Evolutionary conservation across 2,888 invertebrate species (phyloP).

Genomic region (Platycnemis pennipes): DNA sequence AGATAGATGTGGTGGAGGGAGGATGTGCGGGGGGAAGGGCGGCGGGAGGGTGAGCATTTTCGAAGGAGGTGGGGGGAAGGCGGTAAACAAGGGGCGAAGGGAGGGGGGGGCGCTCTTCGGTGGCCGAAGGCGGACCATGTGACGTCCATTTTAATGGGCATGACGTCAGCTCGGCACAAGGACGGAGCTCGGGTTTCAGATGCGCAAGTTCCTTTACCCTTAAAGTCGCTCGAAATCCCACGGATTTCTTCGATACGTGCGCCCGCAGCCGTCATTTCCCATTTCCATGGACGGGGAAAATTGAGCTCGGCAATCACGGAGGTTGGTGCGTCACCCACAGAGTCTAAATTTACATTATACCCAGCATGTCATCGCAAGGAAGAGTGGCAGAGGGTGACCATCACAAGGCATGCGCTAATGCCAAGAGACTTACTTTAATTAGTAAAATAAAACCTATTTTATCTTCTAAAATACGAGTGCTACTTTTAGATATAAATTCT

Average conservation of each 20-base stretch:
- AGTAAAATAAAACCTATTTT: too few species aligned
- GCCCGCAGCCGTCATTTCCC: background rate
- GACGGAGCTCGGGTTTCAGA: constrained; percentile 28
- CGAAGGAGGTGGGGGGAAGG: too few species aligned
- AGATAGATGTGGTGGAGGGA: background rate
- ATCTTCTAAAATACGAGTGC: too few species aligned
- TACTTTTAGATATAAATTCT: too few species aligned
- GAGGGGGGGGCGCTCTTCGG: constrained; percentile 4
- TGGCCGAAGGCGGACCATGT: background rate
- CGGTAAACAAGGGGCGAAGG: background rate
- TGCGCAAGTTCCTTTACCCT: constrained; percentile 16
- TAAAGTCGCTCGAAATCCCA: background rate
- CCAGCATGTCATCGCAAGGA: too few species aligned
- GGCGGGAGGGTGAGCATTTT: too few species aligned
- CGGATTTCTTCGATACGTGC: background rate
- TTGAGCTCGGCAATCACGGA: background rate
- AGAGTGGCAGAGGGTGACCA: too few species aligned
- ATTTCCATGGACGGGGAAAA: background rate
- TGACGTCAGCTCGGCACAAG: constrained; percentile 44
- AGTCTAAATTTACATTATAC: too few species aligned
- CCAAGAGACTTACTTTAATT: too few species aligned
- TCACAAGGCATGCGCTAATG: too few species aligned
- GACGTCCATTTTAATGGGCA: constrained; percentile 63
- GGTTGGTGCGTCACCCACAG: background rate
- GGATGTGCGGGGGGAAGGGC: background rate